A percentile compares a stretch with the other conserved stretches of the same genome.
phyloP scores from a whole-genome alignment of 2,888 invertebrate species.

The Crocallis elinguaria region DNA sequence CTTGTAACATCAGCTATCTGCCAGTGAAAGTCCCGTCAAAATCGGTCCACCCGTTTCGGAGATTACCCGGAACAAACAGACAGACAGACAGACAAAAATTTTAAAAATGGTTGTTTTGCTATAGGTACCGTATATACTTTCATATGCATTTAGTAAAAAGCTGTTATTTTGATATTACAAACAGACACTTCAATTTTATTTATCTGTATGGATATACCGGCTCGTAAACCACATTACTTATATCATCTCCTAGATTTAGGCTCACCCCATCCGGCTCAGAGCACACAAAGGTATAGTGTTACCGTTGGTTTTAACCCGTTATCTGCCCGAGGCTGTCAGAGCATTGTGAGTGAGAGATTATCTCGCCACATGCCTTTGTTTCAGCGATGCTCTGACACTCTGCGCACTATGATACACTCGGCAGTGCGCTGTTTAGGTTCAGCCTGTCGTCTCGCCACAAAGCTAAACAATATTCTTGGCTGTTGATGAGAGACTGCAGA shows the following conservation, averaged over 20 bases:
- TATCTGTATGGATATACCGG: no score
- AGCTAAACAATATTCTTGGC: neutral
- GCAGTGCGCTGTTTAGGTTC: neutral
- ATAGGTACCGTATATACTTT: no score
- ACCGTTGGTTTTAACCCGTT: neutral
- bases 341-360: conserved; percentile 13
- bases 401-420: neutral
- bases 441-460: neutral
- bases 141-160: no score
- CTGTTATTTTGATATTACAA: no score
- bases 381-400: conserved; percentile 2
- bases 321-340: neutral
- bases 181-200: no score
- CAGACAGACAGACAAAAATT: no score
- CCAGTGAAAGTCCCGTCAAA: no score
- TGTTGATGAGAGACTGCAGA: neutral
- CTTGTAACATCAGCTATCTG: no score
- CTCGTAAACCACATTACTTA: neutral
- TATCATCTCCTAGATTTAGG: neutral
- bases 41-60: no score
- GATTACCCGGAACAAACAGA: no score
- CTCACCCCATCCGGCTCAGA: neutral
- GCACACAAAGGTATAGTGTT: conserved; percentile 5
- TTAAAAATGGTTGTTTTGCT: no score
- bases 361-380: conserved; percentile 15